These are phyloP conservation scores for Oxygymnocypris stewartii DNA, from an alignment of 2,113 vertebrate species.

Conservation along the genomic window DNA sequence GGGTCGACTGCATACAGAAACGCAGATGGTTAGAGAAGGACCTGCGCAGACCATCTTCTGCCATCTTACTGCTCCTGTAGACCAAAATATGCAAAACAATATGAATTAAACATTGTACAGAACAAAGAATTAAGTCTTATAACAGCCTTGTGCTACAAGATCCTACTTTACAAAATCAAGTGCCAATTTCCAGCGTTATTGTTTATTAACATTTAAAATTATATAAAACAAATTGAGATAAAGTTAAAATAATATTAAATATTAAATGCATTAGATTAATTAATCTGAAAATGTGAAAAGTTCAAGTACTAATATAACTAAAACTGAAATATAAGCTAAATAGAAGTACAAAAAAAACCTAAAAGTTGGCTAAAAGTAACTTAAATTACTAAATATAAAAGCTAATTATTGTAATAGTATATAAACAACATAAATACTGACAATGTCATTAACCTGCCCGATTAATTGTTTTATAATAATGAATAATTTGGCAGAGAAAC, in stretches of 20 bases:
- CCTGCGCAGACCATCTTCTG: conserved; percentile 60
- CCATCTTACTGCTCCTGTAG: conserved; percentile 72
- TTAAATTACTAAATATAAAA: background rate
- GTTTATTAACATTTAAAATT: background rate
- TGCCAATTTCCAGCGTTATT: background rate
- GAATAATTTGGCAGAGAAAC: background rate
- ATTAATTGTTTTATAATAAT: background rate
- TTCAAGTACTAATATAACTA: background rate
- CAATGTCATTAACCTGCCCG: background rate
- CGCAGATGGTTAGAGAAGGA: conserved; percentile 80
- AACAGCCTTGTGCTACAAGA: background rate
- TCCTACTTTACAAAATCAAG: background rate
- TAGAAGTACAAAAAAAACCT: background rate
- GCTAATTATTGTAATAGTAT: background rate
- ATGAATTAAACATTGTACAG: background rate
- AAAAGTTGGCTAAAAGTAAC: no score
- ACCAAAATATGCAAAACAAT: conserved; percentile 32
- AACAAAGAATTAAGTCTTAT: background rate
- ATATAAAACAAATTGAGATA: no score
- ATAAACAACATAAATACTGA: background rate
- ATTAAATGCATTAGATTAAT: background rate
- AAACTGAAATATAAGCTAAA: background rate
- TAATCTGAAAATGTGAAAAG: background rate
- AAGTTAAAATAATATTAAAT: no score
- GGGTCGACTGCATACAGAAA: conserved; percentile 87